phyloP scores from a whole-genome alignment of 2,888 invertebrate species.

The Dexiosoma caninum region DNA sequence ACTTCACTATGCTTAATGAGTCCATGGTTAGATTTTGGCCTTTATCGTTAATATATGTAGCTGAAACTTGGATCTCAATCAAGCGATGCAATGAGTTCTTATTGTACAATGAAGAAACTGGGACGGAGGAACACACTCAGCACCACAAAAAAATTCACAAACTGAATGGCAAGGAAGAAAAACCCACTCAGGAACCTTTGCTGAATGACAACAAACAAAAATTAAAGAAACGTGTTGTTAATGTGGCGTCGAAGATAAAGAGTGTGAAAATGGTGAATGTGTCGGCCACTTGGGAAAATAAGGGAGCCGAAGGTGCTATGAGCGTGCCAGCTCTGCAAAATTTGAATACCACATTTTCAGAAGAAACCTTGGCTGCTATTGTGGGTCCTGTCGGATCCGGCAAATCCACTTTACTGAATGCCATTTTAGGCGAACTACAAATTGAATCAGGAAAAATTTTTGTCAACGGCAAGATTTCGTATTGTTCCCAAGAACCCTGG shows the following conservation, averaged over 20 bases:
- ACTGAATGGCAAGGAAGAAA: conserved; percentile 45
- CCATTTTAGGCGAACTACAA: conserved; percentile 85
- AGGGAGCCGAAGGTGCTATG: conserved; percentile 69
- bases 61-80: conserved; percentile 87
- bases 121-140: conserved; percentile 42
- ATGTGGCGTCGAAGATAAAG: conserved; percentile 68
- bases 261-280: conserved; percentile 78
- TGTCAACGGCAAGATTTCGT: conserved; percentile 83
- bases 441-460: conserved; percentile 80
- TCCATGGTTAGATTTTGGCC: conserved; percentile 90
- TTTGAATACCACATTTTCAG: conserved; percentile 77
- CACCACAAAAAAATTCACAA: conserved; percentile 26
- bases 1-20: conserved; percentile 88
- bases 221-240: conserved; percentile 52
- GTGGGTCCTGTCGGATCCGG: conserved; percentile 87
- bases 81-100: conserved; percentile 84
- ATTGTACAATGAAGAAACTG: conserved; percentile 70
- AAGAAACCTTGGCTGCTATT: conserved; percentile 76
- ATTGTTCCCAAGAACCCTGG: conserved; percentile 91
- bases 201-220: background rate
- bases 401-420: conserved; percentile 85
- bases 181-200: conserved; percentile 10
- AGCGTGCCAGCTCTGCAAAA: conserved; percentile 77
- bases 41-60: conserved; percentile 85
- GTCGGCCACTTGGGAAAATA: conserved; percentile 79